These are phyloP conservation scores for Amblyopsis rosae DNA, from an alignment of 2,113 vertebrate species.

Conservation along the genomic window DNA sequence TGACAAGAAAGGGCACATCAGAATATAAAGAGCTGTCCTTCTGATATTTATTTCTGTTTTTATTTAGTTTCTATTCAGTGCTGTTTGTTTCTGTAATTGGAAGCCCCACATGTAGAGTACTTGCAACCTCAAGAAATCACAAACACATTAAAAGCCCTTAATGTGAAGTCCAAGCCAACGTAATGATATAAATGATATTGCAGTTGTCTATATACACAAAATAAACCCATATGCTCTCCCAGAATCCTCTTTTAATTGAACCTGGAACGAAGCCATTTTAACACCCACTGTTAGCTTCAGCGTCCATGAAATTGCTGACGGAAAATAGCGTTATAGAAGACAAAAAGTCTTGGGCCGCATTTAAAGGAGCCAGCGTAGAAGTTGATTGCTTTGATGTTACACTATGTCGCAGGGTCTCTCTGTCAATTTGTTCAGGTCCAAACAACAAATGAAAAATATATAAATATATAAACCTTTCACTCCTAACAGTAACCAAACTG, in stretches of 20 bases:
- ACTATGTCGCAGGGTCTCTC: slow-evolving; percentile 32
- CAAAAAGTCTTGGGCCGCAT: slow-evolving; percentile 63
- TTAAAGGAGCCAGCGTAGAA: slow-evolving; percentile 40
- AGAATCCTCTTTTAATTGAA: slow-evolving; percentile 65
- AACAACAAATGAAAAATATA: slow-evolving; percentile 45
- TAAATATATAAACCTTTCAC: slow-evolving; percentile 5
- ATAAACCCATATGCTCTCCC: slow-evolving; percentile 59
- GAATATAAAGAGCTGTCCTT: slow-evolving; percentile 48
- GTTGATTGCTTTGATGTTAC: slow-evolving; percentile 63
- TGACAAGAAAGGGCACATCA: slow-evolving; percentile 74
- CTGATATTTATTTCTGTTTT: slow-evolving; percentile 27
- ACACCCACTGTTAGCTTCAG: slow-evolving; percentile 63
- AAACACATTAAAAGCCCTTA: not conserved
- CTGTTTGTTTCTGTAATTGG: not conserved
- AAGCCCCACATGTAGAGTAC: no score
- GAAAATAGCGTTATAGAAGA: slow-evolving; percentile 50
- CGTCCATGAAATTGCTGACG: slow-evolving; percentile 77
- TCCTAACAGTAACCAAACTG: slow-evolving; percentile 15
- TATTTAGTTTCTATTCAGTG: slow-evolving; percentile 41
- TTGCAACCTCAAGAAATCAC: not conserved
- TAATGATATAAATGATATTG: slow-evolving; percentile 19
- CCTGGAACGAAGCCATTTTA: slow-evolving; percentile 72
- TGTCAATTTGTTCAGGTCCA: slow-evolving; percentile 52
- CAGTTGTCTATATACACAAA: slow-evolving; percentile 62
- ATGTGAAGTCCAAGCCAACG: not conserved